A percentile compares a stretch with the other conserved stretches of the same genome.
These are phyloP conservation scores for Epizoanthus illoricatus DNA, from an alignment of 92 coral and sea anemone genomes.

Conservation along the genomic window DNA sequence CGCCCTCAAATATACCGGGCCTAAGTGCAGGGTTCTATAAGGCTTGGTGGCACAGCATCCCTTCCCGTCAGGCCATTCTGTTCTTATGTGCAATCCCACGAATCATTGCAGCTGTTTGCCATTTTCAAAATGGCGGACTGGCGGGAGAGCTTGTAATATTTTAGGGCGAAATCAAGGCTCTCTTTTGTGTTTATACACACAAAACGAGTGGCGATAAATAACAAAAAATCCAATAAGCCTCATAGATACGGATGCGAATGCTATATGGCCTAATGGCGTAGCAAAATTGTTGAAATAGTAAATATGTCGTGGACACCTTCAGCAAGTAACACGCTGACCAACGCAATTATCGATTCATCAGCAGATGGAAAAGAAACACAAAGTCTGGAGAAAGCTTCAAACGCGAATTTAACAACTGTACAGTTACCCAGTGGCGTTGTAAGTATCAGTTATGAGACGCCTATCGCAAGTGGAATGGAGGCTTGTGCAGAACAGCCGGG, in stretches of 20 bases:
- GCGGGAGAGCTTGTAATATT: background rate
- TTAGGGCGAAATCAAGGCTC: too few relatives aligned
- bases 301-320: background rate
- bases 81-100: background rate
- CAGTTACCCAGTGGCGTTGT: background rate
- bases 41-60: too few relatives aligned
- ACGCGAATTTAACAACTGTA: background rate
- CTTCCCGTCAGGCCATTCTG: too few relatives aligned
- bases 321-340: background rate
- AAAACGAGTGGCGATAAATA: background rate
- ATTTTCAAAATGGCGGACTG: slow-evolving; percentile 17
- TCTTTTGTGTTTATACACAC: background rate
- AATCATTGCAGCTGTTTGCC: background rate
- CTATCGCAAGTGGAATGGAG: background rate
- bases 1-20: too few relatives aligned
- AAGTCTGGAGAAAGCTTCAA: background rate
- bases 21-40: too few relatives aligned
- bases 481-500: too few relatives aligned
- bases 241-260: too few relatives aligned
- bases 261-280: too few relatives aligned
- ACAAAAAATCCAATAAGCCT: too few relatives aligned
- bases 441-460: background rate
- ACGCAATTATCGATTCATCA: background rate
- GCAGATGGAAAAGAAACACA: background rate
- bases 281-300: background rate